Evolutionary conservation across 2,888 invertebrate species (phyloP).

Genomic region (Oligia latruncula): DNA sequence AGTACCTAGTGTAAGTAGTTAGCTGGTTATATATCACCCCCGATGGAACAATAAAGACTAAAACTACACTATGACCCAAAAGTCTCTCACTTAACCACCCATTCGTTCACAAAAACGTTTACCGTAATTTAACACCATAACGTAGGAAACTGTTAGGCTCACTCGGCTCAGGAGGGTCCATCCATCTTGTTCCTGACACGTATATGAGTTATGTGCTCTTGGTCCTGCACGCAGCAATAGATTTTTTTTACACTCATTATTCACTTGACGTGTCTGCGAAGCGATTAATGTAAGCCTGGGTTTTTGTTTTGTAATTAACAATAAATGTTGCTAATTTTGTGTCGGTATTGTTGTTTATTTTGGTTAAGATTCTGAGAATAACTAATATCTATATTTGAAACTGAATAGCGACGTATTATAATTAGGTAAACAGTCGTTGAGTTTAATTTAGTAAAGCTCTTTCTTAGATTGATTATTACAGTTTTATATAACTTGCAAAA

Average conservation of each 20-base stretch:
- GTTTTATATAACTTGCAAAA: too few species aligned
- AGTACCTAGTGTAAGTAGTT: too few species aligned
- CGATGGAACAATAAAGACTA: too few species aligned
- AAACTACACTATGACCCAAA: constrained; percentile 7
- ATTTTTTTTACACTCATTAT: constrained; percentile 47
- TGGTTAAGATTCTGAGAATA: background rate
- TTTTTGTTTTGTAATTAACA: constrained; percentile 12
- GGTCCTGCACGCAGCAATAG: constrained; percentile 32
- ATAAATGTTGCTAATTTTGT: constrained; percentile 8
- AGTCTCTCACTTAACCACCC: constrained; percentile 23
- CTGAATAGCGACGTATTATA: background rate
- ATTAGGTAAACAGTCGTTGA: background rate
- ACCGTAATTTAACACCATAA: constrained; percentile 55
- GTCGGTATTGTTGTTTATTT: constrained; percentile 3
- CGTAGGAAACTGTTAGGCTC: constrained; percentile 21
- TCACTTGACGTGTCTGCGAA: constrained; percentile 11
- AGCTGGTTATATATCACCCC: too few species aligned
- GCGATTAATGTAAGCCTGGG: constrained; percentile 5
- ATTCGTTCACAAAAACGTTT: constrained; percentile 55
- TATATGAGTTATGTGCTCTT: constrained; percentile 57
- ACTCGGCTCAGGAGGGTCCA: constrained; percentile 32
- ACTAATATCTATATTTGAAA: background rate
- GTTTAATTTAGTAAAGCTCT: background rate
- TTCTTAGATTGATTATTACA: background rate
- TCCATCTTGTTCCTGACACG: constrained; percentile 60